Percentiles rank a stretch among this genome's conserved stretches.
These are phyloP conservation scores for Oenanthe melanoleuca DNA, from an alignment of 2,113 vertebrate genomes.

Conservation along the genomic window DNA sequence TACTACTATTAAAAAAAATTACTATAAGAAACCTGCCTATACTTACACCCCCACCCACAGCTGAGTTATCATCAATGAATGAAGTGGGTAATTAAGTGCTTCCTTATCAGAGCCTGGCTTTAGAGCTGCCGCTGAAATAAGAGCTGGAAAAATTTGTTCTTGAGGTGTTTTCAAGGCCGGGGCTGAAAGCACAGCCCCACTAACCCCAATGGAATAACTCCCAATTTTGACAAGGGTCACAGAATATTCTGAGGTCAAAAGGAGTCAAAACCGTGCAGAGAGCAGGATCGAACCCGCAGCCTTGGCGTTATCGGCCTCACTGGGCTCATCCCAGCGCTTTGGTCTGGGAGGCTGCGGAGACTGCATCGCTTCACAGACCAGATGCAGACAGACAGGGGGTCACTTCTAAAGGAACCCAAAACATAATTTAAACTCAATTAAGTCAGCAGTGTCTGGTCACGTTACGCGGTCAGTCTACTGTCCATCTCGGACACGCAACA, in stretches of 20 bases:
- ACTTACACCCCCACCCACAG: neutral
- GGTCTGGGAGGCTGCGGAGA: neutral
- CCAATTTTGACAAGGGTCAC: neutral
- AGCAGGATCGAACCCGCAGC: slow-evolving; percentile 44
- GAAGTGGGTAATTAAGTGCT: neutral
- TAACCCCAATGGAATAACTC: fast-evolving
- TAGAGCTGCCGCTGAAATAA: neutral
- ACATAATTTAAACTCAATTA: neutral
- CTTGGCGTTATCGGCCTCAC: neutral
- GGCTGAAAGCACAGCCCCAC: neutral
- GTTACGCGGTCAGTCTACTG: neutral
- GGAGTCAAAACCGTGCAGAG: fast-evolving
- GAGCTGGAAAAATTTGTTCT: neutral
- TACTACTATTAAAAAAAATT: neutral
- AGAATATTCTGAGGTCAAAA: neutral
- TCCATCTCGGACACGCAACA: no score
- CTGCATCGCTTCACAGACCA: neutral
- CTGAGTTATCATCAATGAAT: neutral
- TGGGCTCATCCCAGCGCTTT: fast-evolving
- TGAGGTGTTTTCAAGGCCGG: neutral
- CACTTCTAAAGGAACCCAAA: neutral
- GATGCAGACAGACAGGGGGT: neutral
- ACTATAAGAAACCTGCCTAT: neutral
- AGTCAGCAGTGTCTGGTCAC: neutral
- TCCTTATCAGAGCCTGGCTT: neutral